Conservation (phyloP, 1,140 invertebrate genomes). For the Megalonaias nervosa region DNA sequence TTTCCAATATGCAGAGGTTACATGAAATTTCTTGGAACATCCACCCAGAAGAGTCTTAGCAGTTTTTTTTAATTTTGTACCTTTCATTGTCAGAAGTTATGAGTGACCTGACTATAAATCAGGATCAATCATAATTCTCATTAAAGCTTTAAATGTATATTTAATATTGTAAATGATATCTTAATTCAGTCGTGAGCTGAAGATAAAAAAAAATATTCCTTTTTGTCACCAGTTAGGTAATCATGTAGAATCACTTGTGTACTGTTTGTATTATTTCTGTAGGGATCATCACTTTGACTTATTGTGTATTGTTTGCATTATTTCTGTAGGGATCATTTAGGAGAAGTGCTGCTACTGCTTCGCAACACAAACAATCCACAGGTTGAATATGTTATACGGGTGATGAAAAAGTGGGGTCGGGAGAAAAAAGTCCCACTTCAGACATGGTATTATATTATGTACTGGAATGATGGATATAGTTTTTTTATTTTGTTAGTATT, state of each 20-base stretch:
- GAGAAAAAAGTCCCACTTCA: slow-evolving; percentile 76
- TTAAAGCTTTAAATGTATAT: too few species aligned
- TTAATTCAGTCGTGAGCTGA: too few species aligned
- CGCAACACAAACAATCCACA: slow-evolving; percentile 87
- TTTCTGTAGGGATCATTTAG: slow-evolving; percentile 81
- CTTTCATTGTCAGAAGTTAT: too few species aligned
- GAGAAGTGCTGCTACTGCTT: slow-evolving; percentile 85
- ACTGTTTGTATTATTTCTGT: slow-evolving; percentile 31
- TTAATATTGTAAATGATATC: too few species aligned
- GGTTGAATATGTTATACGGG: slow-evolving; percentile 88
- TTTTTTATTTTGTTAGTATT: background rate
- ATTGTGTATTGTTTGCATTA: slow-evolving; percentile 5
- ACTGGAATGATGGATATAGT: background rate
- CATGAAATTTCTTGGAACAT: too few species aligned
- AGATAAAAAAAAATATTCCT: background rate
- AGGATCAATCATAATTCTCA: too few species aligned
- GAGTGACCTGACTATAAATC: too few species aligned
- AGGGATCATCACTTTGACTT: slow-evolving; percentile 76
- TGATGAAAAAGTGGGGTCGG: slow-evolving; percentile 92
- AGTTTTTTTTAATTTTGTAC: too few species aligned
- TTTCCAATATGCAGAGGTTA: too few species aligned
- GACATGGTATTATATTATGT: slow-evolving; percentile 4
- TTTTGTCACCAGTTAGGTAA: slow-evolving; percentile 73
- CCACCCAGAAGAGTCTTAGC: too few species aligned
- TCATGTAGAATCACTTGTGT: background rate